A percentile compares a stretch with the other conserved stretches of the same genome.
These are phyloP conservation scores for Tipula helvola DNA, from an alignment of 2,888 invertebrate species.

Conservation along the genomic window DNA sequence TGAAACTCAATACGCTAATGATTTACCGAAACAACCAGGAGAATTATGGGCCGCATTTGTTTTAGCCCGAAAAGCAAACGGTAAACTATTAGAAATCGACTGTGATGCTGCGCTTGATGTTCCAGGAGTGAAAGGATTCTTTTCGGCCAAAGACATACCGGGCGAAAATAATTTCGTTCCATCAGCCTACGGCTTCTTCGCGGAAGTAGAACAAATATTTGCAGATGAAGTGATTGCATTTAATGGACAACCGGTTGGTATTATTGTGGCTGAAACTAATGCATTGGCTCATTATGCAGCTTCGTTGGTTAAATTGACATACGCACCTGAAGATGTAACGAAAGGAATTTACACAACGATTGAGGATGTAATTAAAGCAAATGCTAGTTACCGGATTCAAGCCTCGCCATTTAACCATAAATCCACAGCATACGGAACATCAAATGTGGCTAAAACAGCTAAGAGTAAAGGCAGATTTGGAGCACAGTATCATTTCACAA, in stretches of 20 bases:
- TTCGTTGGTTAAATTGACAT: slow-evolving; percentile 37
- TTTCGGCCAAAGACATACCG: slow-evolving; percentile 49
- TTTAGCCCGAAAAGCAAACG: slow-evolving; percentile 12
- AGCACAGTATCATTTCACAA: slow-evolving; percentile 62
- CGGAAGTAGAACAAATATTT: slow-evolving; percentile 24
- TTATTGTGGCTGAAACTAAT: slow-evolving; percentile 51
- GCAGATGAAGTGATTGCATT: slow-evolving; percentile 15
- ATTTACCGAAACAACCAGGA: background rate
- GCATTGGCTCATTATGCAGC: slow-evolving; percentile 43
- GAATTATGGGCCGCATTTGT: slow-evolving; percentile 27
- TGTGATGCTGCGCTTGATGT: slow-evolving; percentile 20
- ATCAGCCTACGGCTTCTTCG: slow-evolving; percentile 15
- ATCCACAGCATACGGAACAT: background rate
- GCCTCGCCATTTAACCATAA: background rate
- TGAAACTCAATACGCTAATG: slow-evolving; percentile 29
- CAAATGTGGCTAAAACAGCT: background rate
- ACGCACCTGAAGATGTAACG: slow-evolving; percentile 20
- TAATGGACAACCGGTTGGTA: slow-evolving; percentile 56
- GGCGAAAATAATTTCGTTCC: slow-evolving; percentile 45
- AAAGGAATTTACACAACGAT: background rate
- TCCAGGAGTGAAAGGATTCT: slow-evolving; percentile 46
- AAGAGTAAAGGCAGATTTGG: slow-evolving; percentile 28
- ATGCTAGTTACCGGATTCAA: background rate
- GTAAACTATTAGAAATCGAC: slow-evolving; percentile 24
- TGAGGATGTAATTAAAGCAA: background rate